These are phyloP conservation scores for Terrapene triunguis DNA, from an alignment of 2,113 vertebrate species.

Conservation along the genomic window DNA sequence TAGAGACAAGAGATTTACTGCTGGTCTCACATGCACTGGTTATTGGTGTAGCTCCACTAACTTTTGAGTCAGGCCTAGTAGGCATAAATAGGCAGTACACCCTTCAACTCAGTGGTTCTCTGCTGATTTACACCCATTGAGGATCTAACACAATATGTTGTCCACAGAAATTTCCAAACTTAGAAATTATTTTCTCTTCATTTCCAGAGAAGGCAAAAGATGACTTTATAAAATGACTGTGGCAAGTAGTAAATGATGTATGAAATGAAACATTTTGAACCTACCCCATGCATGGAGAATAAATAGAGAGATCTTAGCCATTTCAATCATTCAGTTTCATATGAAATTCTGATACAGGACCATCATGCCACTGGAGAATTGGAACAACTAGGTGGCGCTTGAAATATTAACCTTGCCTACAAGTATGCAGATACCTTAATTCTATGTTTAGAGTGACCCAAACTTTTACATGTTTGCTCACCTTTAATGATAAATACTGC, in stretches of 20 bases:
- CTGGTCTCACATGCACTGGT: background rate
- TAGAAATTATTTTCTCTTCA: slow-evolving; percentile 41
- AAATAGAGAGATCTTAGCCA: slow-evolving; percentile 47
- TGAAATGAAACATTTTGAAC: slow-evolving; percentile 65
- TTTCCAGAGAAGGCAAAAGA: slow-evolving; percentile 64
- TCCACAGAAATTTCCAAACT: slow-evolving; percentile 55
- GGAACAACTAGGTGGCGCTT: slow-evolving; percentile 25
- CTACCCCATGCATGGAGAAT: slow-evolving; percentile 36
- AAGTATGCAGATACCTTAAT: background rate
- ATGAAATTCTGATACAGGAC: background rate
- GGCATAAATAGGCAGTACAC: background rate
- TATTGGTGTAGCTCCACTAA: background rate
- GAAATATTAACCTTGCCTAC: background rate
- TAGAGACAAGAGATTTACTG: background rate
- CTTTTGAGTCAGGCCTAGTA: background rate
- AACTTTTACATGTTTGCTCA: background rate
- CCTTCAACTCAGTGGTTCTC: slow-evolving; percentile 33
- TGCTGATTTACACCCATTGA: slow-evolving; percentile 37
- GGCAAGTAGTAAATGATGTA: slow-evolving; percentile 70
- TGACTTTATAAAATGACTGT: slow-evolving; percentile 60
- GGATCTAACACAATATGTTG: slow-evolving; percentile 9
- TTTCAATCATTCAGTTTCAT: slow-evolving; percentile 14
- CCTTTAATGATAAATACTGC: background rate
- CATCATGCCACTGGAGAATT: slow-evolving; percentile 17
- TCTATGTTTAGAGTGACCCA: background rate